Evolutionary conservation across 2,888 invertebrate genomes (phyloP).

Genomic region (Acanthosoma haemorrhoidale): DNA sequence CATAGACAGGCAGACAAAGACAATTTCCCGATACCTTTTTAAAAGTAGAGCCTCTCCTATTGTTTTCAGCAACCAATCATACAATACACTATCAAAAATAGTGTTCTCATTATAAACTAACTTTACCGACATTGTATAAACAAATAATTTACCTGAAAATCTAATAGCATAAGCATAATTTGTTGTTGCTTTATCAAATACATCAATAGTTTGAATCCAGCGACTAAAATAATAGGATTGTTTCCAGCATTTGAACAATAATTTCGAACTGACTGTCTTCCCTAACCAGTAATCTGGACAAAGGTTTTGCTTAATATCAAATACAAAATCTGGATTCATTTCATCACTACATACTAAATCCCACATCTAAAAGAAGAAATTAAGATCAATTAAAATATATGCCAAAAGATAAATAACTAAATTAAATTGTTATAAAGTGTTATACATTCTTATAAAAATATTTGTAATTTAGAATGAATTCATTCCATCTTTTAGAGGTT

Average conservation of each 20-base stretch:
- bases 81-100: no score
- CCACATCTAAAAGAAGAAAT: constrained; percentile 3
- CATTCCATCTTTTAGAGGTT: neutral
- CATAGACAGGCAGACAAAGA: no score
- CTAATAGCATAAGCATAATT: neutral
- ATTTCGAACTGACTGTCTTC: neutral
- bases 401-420: neutral
- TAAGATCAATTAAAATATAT: neutral
- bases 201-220: neutral
- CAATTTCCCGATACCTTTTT: no score
- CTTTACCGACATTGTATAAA: no score
- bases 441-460: neutral
- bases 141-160: neutral
- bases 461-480: neutral
- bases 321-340: neutral
- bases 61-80: no score
- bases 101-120: no score
- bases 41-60: no score
- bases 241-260: neutral
- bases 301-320: constrained; percentile 11
- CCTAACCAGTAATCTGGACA: constrained; percentile 3
- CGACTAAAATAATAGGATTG: neutral
- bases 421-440: neutral
- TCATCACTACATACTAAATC: neutral
- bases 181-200: neutral